Base-by-base conservation (phyloP, 2,797 vertebrate genomes). In the Hylomyscus alleni region DNA sequence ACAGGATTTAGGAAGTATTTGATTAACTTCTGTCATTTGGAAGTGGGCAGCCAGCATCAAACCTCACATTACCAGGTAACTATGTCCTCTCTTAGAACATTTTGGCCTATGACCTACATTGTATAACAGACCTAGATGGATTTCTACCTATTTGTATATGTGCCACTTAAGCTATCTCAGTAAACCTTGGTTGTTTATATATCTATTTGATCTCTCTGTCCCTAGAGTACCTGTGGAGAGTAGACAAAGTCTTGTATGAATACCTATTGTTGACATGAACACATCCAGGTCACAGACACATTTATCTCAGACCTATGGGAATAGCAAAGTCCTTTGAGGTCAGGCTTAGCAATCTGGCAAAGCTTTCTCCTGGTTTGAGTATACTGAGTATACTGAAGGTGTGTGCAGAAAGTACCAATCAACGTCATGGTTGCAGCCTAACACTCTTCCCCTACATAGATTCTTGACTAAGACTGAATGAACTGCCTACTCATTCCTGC, bases 1-100 rank as follows among this genome's bases (percentile, higher is more conserved):
- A 26, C 26, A 19, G 72, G 83, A 69, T 96, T 94, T 44, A 95
- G 31, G 84, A 85, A 83, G 44, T 31, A 40, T 83, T 52, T 90
- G 24, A 60, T 80, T 82, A 78, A 67, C n/a, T 95, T 8, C 58
- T 80, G 69, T 50, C 13, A 94, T 13, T 80, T 84, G 72, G 37
- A 83, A 52, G 13, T 91, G 12, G 29, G 24, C 1, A 95, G 47
- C 20, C 13, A 89, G 54, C 86, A 22, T 88, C 20, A 89, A 90
- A 11, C 6, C 2, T 93, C 65, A 77, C 7, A 3, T 31, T 22
- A 54, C 58, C 13, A 67, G 54, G 24, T 40, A 67, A 29, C 54
- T 72, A 17, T 50, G 12, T 1, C 7, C 7, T 15, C 20, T 78
- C 84, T 54, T 40, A 52, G 37, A 12, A 78, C 8, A 1, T 92